Base-by-base conservation (phyloP, 1,140 invertebrate genomes). In the Brachionus calyciflorus region DNA sequence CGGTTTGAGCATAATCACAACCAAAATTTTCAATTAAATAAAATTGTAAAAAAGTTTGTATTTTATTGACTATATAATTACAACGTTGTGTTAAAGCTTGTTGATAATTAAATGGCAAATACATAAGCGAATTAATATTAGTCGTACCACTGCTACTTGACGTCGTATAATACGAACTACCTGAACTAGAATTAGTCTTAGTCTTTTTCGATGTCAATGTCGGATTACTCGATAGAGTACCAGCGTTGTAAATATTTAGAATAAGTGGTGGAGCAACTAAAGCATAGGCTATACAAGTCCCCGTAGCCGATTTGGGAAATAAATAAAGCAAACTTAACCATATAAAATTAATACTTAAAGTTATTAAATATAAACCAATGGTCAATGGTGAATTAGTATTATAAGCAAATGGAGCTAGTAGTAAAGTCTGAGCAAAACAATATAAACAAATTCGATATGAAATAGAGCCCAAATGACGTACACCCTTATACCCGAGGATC, bases 11-110 rank as follows among this genome's bases (percentile, higher is more conserved):
- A 65, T 81, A 84, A 53, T 85, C 84, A 78, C 83, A 83, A 14
- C 84, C 83, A 78, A 79, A 84, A 69, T 81, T 82, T 63, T 83
- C 80, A 14, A 84, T 81, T 80, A 84, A 81, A 78, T 84, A 81
- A 55, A 80, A 81, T 30, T 77, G 79, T 44, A 84, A 84, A 77
- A 85, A 81, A 9, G 80, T 78, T 44, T 82, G 81, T 7, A 84
- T 78, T 63, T 80, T 78, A 53, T 79, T 81, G 5, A 84, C 68
- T 1, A 81, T 80, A n/a, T 77, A 57, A 1, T 80, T 82, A 0
- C 81, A 81, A 30, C 81, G 77, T 7, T 77, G 55, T 3, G 79
- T 80, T 19, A 83, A 81, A 9, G 82, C 82, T 75, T 83, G 80
- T 9, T 82, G 78, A 60, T 75, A 77, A 7, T 63, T 73, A 21